A percentile compares a stretch with the other conserved stretches of the same genome.
These are phyloP conservation scores for Odontocolon sp. DNA, from an alignment of 2,888 invertebrate genomes.

Conservation along the genomic window DNA sequence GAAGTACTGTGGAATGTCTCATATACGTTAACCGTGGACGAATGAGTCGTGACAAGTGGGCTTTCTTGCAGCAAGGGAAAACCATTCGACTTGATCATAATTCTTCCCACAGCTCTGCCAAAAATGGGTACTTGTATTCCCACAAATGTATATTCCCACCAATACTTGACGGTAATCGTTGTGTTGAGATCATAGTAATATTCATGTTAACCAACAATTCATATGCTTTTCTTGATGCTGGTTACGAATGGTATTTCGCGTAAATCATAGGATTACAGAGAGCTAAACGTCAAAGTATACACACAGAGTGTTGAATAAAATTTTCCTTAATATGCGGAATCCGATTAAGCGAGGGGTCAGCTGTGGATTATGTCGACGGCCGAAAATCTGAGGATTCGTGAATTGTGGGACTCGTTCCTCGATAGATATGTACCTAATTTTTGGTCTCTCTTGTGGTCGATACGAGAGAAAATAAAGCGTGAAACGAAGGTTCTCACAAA, in stretches of 20 bases:
- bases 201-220: constrained; percentile 19
- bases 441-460: constrained; percentile 17
- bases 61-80: too few relatives aligned
- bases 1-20: too few relatives aligned
- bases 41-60: constrained; percentile 9
- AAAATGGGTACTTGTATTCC: constrained; percentile 8
- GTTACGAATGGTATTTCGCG: constrained; percentile 17
- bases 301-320: constrained; percentile 33
- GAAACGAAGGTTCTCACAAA: constrained; percentile 7
- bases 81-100: too few relatives aligned
- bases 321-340: constrained; percentile 57
- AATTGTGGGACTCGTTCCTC: constrained; percentile 31
- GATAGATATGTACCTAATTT: constrained; percentile 1
- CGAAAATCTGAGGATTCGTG: constrained; percentile 37
- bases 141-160: constrained; percentile 10
- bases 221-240: constrained; percentile 4
- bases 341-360: constrained; percentile 52
- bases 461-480: background rate
- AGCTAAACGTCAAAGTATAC: constrained; percentile 36
- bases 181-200: background rate
- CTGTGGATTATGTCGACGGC: constrained; percentile 45
- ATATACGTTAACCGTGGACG: background rate
- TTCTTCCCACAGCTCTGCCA: too few relatives aligned
- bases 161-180: background rate
- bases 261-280: constrained; percentile 50